These are phyloP conservation scores for Vulpes lagopus DNA, from an alignment of 2,113 vertebrate species.

Conservation along the genomic window DNA sequence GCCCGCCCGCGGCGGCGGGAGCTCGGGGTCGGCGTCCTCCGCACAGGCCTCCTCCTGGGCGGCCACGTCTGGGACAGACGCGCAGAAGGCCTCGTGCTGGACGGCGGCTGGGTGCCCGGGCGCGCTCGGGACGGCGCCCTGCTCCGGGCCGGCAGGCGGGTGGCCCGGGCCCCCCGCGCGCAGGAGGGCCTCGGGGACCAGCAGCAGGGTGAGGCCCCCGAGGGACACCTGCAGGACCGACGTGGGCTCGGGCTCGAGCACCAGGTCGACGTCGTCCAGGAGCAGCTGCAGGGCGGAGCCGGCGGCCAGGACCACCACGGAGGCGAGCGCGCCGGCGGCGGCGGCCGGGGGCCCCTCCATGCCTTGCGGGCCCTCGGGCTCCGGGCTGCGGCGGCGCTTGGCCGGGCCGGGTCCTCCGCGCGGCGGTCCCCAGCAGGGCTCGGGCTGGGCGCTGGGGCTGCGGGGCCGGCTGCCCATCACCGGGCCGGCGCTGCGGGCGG, in stretches of 20 bases:
- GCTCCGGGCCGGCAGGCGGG: background rate
- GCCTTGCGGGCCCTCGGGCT: background rate
- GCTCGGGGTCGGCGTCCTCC: background rate
- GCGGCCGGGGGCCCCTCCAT: rapidly evolving
- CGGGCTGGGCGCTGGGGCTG: background rate
- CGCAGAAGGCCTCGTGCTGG: background rate
- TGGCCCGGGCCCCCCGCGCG: rapidly evolving
- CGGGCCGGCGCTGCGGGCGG: background rate
- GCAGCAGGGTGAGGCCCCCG: background rate
- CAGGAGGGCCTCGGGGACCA: slow-evolving; percentile 22
- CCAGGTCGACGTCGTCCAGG: slow-evolving; percentile 2
- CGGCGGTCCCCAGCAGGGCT: background rate
- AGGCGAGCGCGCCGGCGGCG: background rate
- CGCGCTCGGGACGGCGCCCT: rapidly evolving
- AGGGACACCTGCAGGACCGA: slow-evolving; percentile 24
- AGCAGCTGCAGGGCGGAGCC: background rate
- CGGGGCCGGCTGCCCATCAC: background rate
- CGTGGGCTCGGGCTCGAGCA: background rate
- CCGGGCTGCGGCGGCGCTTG: slow-evolving; percentile 16
- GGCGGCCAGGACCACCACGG: background rate
- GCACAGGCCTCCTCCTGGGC: background rate
- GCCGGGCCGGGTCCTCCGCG: background rate
- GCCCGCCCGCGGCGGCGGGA: background rate
- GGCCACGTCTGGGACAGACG: background rate
- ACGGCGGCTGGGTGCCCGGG: background rate